Percentiles rank a stretch among this genome's conserved stretches.
These are phyloP conservation scores for Danio rerio DNA, from an alignment of 2,113 vertebrate species.

Conservation along the genomic window DNA sequence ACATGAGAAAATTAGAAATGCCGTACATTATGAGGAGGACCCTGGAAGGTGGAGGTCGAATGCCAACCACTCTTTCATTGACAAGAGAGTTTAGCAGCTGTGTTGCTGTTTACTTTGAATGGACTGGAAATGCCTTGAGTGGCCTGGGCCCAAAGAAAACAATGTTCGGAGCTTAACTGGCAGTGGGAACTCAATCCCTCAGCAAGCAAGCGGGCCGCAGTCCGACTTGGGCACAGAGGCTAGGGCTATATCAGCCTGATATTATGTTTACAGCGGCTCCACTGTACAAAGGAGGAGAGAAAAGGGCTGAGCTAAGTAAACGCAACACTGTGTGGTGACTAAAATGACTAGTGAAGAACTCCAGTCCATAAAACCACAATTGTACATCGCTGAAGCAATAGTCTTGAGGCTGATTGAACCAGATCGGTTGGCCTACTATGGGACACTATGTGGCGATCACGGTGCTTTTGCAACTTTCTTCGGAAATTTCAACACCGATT, in stretches of 20 bases:
- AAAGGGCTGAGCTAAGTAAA: slow-evolving; percentile 58
- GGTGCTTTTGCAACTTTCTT: slow-evolving; percentile 53
- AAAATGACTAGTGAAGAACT: slow-evolving; percentile 54
- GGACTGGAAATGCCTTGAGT: slow-evolving; percentile 59
- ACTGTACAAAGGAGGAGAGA: slow-evolving; percentile 53
- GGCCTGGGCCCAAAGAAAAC: slow-evolving; percentile 61
- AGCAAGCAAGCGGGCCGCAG: slow-evolving; percentile 46
- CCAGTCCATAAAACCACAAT: slow-evolving; percentile 58
- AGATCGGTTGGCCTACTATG: slow-evolving; percentile 53
- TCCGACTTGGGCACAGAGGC: slow-evolving; percentile 53
- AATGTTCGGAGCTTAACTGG: slow-evolving; percentile 57
- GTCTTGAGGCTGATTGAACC: slow-evolving; percentile 48
- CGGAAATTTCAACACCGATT: slow-evolving; percentile 55
- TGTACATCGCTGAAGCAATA: slow-evolving; percentile 45
- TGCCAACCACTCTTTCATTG: slow-evolving; percentile 57
- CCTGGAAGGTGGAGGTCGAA: slow-evolving; percentile 61
- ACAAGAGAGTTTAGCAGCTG: slow-evolving; percentile 64
- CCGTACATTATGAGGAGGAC: slow-evolving; percentile 57
- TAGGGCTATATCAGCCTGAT: slow-evolving; percentile 52
- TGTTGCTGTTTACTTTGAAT: slow-evolving; percentile 64
- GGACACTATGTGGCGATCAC: slow-evolving; percentile 36
- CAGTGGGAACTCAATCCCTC: slow-evolving; percentile 59
- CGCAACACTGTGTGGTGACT: slow-evolving; percentile 51
- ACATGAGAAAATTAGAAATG: slow-evolving; percentile 65
- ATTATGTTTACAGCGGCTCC: slow-evolving; percentile 62